Evolutionary conservation across 2,888 invertebrate species (phyloP), one percentile per base, ranked within the genome.

Genomic region (Leptinotarsa tumamoca): DNA sequence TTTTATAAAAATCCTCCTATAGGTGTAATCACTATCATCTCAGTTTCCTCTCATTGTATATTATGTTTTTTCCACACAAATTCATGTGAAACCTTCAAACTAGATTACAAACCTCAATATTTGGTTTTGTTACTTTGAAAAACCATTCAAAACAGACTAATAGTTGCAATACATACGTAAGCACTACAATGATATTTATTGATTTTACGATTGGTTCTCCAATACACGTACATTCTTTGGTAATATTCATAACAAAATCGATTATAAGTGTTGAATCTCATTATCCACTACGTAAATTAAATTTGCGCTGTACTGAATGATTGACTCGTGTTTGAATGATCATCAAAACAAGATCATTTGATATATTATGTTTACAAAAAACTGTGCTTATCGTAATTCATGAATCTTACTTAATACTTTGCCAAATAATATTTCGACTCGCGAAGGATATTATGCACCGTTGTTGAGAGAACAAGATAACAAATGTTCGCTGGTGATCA

Each of bases 341-440:
- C 18, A 58, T 58, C 58, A 58, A 58, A 58, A 58, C 58, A 58
- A 27, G 58, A 58, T 58, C 4, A 14, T 58, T 58, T 23, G 23
- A 58, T 58, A 58, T 23, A 23, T 23, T 14, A 27, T 27, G 58
- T 58, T 58, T 58, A 58, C 58, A 18, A 58, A 58, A 58, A 58
- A 58, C 58, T 23, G 4, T 23, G 27, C 21, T 23, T 58, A 21
- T 58, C 58, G 21, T 58, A 21, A 58, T 17, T 58, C 5, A 23
- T 13, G 23, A 58, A 58, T 58, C 58, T 58, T 23, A 58, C 58
- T 58, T 58, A 58, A 58, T 58, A 23, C 58, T 27, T 58, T 27
- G 58, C 58, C 58, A 58, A 58, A 58, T 58, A 58, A 58, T 54
- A 43, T 2, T 43, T 21, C 21, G 23, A 58, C 23, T 58, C 15